A percentile compares a stretch with the other conserved stretches of the same genome.
Evolutionary conservation across 1,140 invertebrate genomes (phyloP).

Genomic region (Mamestra configurata): DNA sequence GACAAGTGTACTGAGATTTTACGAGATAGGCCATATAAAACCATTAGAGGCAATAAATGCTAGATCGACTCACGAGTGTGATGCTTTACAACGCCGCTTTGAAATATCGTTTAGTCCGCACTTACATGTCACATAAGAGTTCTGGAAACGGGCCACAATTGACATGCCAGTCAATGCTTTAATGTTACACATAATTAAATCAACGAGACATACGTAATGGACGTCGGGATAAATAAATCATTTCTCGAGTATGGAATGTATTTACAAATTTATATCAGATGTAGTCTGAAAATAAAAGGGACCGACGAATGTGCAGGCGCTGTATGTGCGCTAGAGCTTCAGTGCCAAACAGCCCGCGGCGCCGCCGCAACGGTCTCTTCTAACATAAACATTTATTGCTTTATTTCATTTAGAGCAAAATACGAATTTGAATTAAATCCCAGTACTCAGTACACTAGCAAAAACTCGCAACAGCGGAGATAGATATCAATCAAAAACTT

Average conservation of each 20-base stretch:
- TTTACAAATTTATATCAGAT: slow-evolving; percentile 47
- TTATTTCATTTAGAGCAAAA: slow-evolving; percentile 76
- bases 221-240: slow-evolving; percentile 15
- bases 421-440: slow-evolving; percentile 54
- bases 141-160: slow-evolving; percentile 59
- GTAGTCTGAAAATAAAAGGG: slow-evolving; percentile 54
- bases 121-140: slow-evolving; percentile 49
- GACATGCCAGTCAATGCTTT: slow-evolving; percentile 59
- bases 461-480: neutral
- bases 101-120: slow-evolving; percentile 58
- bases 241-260: slow-evolving; percentile 36
- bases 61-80: slow-evolving; percentile 61
- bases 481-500: slow-evolving; percentile 54
- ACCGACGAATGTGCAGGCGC: slow-evolving; percentile 43
- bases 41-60: slow-evolving; percentile 74
- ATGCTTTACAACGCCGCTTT: slow-evolving; percentile 65
- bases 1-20: slow-evolving; percentile 65
- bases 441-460: neutral
- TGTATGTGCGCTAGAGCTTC: slow-evolving; percentile 38
- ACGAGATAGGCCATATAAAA: slow-evolving; percentile 68
- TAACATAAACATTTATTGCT: slow-evolving; percentile 75
- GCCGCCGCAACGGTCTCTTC: slow-evolving; percentile 61
- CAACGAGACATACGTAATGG: slow-evolving; percentile 51
- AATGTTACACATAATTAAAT: slow-evolving; percentile 64
- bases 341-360: slow-evolving; percentile 49